Base-by-base conservation (phyloP, 1,140 invertebrate species). In the Chionoecetes opilio region DNA sequence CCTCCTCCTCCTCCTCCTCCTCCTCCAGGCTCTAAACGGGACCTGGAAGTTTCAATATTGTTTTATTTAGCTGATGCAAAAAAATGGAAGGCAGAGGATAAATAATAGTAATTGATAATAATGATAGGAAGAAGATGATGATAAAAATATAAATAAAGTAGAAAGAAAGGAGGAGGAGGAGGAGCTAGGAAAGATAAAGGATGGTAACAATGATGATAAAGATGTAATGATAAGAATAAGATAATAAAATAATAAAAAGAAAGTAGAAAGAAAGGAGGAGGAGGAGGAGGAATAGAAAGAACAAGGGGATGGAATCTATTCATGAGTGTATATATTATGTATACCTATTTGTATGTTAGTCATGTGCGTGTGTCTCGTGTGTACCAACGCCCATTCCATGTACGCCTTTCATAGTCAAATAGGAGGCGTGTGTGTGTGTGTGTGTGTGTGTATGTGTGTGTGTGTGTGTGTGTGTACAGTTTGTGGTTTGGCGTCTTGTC, bases 321-420 rank as follows among this genome's bases (percentile, higher is more conserved):
- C 21, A 75, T 75, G 63, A n/a, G 63, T 8, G 63, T 75, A n/a
- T 75, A n/a, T 75, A n/a, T 75, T 26, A n/a, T 75, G 63, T 75
- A n/a, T 75, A n/a, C n/a, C 21, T 75, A n/a, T 75, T 26, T 75
- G 63, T 75, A n/a, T 75, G 63, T 21, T 26, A 5, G 63, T 75
- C n/a, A n/a, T 75, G 63, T 75, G 63, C n/a, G 63, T 75, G 41
- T 46, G 63, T 75, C n/a, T n/a, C 8, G 63, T 75, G 63, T n/a
- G 26, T 26, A 75, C 63, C 21, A 75, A 75, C 63, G 63, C 63
- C 63, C 63, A n/a, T 75, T 75, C 63, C 63, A 75, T 75, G 63
- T 75, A 75, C 21, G 63, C n/a, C 63, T 75, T 75, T n/a, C 63
- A n/a, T 75, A 75, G 63, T 75, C 63, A 75, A 75, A 75, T 75